A percentile compares a stretch with the other conserved stretches of the same genome.
Conservation (phyloP, 2,113 vertebrate genomes). For the Hypanus sabinus region DNA sequence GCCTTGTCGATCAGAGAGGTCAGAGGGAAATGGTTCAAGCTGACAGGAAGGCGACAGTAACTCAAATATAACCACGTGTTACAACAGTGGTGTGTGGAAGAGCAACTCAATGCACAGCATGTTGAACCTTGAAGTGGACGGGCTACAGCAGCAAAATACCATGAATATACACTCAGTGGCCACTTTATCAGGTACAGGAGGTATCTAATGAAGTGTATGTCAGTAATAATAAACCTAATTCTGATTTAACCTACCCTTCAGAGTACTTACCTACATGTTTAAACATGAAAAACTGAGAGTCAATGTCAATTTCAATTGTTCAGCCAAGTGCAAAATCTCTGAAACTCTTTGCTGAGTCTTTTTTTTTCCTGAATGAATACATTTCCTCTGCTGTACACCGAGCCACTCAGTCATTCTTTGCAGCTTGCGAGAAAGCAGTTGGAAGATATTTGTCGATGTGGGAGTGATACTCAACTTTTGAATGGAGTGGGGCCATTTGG, state of each 20-base stretch:
- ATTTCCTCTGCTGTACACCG: not conserved
- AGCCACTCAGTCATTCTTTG: not conserved
- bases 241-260: not conserved
- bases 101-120: too few species aligned
- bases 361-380: not conserved
- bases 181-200: too few species aligned
- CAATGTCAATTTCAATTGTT: not conserved
- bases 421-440: not conserved
- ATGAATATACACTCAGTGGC: too few species aligned
- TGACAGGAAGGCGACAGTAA: too few species aligned
- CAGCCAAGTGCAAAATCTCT: not conserved
- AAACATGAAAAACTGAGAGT: not conserved
- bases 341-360: not conserved
- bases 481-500: not conserved
- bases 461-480: not conserved
- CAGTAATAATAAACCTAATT: too few species aligned
- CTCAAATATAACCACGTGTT: too few species aligned
- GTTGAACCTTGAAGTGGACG: too few species aligned
- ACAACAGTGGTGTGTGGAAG: too few species aligned
- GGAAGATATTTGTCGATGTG: not conserved
- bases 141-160: too few species aligned
- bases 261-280: not conserved
- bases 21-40: too few species aligned
- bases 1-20: too few species aligned
- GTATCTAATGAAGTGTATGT: too few species aligned